Conservation (phyloP, 2,113 vertebrate genomes). For the Oreocharis arfaki region DNA sequence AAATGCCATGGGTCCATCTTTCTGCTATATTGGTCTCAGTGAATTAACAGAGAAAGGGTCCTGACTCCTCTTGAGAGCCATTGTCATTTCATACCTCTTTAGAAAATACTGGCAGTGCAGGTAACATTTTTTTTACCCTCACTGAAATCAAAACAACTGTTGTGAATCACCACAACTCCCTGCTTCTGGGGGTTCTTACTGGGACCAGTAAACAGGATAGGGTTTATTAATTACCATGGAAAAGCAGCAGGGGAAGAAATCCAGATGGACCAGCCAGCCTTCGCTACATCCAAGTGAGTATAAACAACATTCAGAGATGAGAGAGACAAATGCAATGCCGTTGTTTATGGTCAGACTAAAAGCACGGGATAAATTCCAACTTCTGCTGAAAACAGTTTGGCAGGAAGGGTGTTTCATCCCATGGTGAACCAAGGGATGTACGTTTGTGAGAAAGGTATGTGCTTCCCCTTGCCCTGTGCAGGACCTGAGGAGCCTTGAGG, state of each 20-base stretch:
- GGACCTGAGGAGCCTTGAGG: background rate
- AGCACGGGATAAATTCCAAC: background rate
- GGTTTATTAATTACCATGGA: background rate
- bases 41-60: background rate
- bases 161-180: background rate
- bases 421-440: background rate
- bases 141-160: background rate
- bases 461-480: background rate
- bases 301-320: constrained; percentile 17
- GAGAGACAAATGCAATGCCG: background rate
- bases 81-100: background rate
- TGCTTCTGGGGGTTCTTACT: background rate
- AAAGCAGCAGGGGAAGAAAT: background rate
- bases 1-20: background rate
- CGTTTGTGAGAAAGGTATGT: background rate
- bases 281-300: background rate
- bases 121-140: background rate
- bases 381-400: background rate
- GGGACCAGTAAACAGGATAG: background rate
- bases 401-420: background rate
- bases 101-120: background rate
- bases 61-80: background rate
- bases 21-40: background rate
- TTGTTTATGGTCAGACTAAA: constrained; percentile 5
- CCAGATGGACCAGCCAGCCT: background rate